These are phyloP conservation scores for Triplophysa rosa DNA, from an alignment of 2,113 vertebrate genomes.

Conservation along the genomic window DNA sequence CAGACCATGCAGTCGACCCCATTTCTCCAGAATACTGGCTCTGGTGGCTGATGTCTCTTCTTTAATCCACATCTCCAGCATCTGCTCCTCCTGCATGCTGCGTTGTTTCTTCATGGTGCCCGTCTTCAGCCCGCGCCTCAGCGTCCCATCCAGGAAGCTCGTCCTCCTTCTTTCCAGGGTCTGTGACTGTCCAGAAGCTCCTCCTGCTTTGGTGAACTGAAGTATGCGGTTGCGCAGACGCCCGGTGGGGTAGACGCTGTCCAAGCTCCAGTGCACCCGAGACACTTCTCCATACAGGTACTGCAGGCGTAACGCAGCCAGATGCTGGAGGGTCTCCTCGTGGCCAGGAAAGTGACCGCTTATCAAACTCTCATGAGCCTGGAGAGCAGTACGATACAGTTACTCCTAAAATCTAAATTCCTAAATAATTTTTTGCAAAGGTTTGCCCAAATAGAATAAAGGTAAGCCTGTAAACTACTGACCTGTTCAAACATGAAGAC, in stretches of 20 bases:
- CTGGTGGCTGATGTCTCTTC: slow-evolving; percentile 88
- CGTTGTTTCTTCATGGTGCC: slow-evolving; percentile 89
- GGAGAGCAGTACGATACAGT: not conserved
- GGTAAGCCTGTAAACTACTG: slow-evolving; percentile 6
- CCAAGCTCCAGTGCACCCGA: slow-evolving; percentile 81
- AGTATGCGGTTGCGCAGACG: slow-evolving; percentile 84
- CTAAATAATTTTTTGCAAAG: too few species aligned
- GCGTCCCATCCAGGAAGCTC: slow-evolving; percentile 88
- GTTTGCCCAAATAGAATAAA: not conserved
- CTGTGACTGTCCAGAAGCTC: slow-evolving; percentile 66
- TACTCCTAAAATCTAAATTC: not conserved
- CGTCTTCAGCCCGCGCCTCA: slow-evolving; percentile 87
- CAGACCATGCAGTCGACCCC: slow-evolving; percentile 84
- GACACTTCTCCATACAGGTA: slow-evolving; percentile 84
- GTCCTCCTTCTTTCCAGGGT: slow-evolving; percentile 81
- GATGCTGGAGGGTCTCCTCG: slow-evolving; percentile 86
- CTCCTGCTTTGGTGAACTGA: slow-evolving; percentile 81
- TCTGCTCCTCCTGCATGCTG: slow-evolving; percentile 86
- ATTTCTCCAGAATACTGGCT: slow-evolving; percentile 86
- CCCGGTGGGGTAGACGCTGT: slow-evolving; percentile 83
- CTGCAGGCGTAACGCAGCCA: slow-evolving; percentile 86
- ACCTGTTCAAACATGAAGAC: slow-evolving; percentile 97
- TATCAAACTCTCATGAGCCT: slow-evolving; percentile 91
- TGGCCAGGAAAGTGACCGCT: slow-evolving; percentile 89
- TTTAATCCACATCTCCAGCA: slow-evolving; percentile 94